Evolutionary conservation across 2,797 vertebrate genomes (phyloP).

Genomic region (Amniataba percoides): DNA sequence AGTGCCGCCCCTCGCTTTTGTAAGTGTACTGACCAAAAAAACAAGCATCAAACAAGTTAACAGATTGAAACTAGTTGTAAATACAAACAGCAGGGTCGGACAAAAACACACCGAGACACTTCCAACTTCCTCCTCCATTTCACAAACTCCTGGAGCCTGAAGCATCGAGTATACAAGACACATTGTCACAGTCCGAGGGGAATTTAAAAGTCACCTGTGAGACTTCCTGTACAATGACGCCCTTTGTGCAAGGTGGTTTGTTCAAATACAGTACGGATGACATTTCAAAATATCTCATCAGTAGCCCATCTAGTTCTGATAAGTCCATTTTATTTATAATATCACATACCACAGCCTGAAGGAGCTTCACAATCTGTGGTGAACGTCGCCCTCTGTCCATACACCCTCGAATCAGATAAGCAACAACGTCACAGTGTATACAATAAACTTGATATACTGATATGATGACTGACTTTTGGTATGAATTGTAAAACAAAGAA

Average conservation of each 20-base stretch:
- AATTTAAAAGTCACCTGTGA: neutral
- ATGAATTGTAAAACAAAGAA: neutral
- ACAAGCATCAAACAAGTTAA: neutral
- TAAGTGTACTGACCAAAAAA: neutral
- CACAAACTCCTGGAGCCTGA: neutral
- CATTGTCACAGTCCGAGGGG: neutral
- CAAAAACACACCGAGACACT: neutral
- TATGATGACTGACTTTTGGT: neutral
- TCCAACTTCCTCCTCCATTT: constrained; percentile 5
- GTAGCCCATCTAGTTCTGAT: neutral
- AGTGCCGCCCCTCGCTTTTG: constrained; percentile 10
- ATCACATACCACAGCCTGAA: too few relatives aligned
- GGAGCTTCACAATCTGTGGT: too few relatives aligned
- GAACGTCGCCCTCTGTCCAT: too few relatives aligned
- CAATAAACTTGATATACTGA: too few relatives aligned
- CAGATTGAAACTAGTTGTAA: neutral
- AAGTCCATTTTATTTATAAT: too few relatives aligned
- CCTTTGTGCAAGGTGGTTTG: neutral
- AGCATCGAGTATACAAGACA: neutral
- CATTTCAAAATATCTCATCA: neutral
- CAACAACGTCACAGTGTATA: too few relatives aligned
- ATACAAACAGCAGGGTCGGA: constrained; percentile 22
- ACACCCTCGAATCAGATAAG: too few relatives aligned
- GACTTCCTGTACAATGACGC: neutral
- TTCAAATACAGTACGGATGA: neutral